These are phyloP conservation scores for Semotilus atromaculatus DNA, from an alignment of 2,797 vertebrate genomes.

Conservation along the genomic window DNA sequence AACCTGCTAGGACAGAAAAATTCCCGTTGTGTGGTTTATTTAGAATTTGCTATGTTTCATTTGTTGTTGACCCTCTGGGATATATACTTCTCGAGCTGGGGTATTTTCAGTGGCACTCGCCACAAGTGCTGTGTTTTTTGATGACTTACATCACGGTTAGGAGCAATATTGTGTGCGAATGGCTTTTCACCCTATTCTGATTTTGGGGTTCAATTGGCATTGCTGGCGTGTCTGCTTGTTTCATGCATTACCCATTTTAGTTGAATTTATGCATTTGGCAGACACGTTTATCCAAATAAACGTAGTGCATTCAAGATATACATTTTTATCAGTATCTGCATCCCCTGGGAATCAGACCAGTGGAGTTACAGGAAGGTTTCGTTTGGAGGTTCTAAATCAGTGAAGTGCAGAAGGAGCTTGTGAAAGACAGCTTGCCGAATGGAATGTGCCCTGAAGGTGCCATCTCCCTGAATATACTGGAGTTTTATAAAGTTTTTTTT, in stretches of 20 bases:
- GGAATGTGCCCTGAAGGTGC: neutral
- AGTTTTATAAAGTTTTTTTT: neutral
- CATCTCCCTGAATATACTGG: neutral
- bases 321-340: neutral
- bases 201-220: constrained; percentile 22
- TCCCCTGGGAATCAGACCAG: neutral
- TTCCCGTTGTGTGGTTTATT: constrained; percentile 19
- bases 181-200: constrained; percentile 10
- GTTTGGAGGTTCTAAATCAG: neutral
- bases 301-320: neutral
- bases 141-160: neutral
- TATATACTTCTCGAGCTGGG: constrained; percentile 11
- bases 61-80: constrained; percentile 44
- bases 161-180: constrained; percentile 4
- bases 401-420: constrained; percentile 1
- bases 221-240: neutral
- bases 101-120: neutral
- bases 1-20: constrained; percentile 33
- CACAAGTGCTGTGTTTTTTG: constrained; percentile 18
- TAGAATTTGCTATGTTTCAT: constrained; percentile 37
- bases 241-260: neutral
- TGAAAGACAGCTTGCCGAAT: neutral
- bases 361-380: neutral
- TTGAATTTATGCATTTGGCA: constrained; percentile 22
- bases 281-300: neutral